These are phyloP conservation scores for Euzophera pinguis DNA, from an alignment of 2,888 invertebrate genomes.

Conservation along the genomic window DNA sequence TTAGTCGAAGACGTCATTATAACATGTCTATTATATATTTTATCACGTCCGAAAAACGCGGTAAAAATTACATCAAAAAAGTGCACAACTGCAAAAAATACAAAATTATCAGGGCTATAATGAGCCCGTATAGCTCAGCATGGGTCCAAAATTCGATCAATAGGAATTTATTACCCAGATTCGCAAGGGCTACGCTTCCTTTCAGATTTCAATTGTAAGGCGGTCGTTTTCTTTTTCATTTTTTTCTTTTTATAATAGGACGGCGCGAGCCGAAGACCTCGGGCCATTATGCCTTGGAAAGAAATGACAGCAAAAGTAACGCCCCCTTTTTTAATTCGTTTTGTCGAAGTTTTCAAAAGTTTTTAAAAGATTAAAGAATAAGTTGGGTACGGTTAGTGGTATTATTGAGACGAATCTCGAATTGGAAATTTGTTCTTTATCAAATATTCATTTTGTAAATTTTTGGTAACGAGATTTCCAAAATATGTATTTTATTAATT, in stretches of 20 bases:
- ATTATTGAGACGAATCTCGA: conserved; percentile 8
- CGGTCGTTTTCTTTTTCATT: conserved; percentile 31
- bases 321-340: conserved; percentile 75
- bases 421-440: not conserved
- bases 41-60: not conserved
- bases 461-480: no score
- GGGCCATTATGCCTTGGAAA: conserved; percentile 56
- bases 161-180: conserved; percentile 76
- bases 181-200: conserved; percentile 71
- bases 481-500: no score
- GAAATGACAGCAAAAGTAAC: conserved; percentile 73
- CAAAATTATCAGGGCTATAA: conserved; percentile 66
- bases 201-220: conserved; percentile 57
- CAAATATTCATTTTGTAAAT: not conserved
- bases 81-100: conserved; percentile 37
- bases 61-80: conserved; percentile 4
- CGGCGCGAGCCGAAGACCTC: conserved; percentile 61
- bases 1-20: not conserved
- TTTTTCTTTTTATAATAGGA: conserved; percentile 49
- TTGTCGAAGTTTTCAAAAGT: conserved; percentile 61
- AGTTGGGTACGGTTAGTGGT: conserved; percentile 40
- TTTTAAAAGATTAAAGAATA: conserved; percentile 74
- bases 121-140: conserved; percentile 77
- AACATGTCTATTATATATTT: not conserved
- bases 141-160: conserved; percentile 77